These are phyloP conservation scores for Anguilla rostrata DNA, from an alignment of 2,113 vertebrate species.

Conservation along the genomic window DNA sequence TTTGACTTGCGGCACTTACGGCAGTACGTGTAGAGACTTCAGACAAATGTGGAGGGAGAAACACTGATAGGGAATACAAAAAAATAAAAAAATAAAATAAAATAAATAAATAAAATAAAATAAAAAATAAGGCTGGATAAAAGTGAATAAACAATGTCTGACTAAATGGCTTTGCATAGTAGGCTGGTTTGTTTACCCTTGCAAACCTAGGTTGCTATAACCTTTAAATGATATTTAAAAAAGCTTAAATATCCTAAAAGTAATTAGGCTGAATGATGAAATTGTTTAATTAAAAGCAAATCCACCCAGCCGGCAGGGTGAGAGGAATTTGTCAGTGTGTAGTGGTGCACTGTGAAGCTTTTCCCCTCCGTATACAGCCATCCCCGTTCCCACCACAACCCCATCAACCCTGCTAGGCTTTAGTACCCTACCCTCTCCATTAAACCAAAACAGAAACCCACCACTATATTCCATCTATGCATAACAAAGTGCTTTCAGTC, in stretches of 20 bases:
- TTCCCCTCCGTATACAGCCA: background rate
- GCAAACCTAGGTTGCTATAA: slow-evolving; percentile 28
- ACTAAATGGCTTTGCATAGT: slow-evolving; percentile 23
- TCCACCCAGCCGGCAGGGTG: slow-evolving; percentile 21
- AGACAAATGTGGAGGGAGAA: background rate
- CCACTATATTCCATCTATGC: background rate
- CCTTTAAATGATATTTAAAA: slow-evolving; percentile 32
- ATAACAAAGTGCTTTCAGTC: background rate
- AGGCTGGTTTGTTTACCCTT: slow-evolving; percentile 21
- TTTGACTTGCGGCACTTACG: background rate
- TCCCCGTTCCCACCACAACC: background rate
- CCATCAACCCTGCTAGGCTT: background rate
- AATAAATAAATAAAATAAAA: background rate
- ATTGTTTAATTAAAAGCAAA: slow-evolving; percentile 35
- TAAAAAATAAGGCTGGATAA: slow-evolving; percentile 4
- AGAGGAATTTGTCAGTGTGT: slow-evolving; percentile 25
- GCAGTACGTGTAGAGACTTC: background rate
- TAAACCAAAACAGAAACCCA: slow-evolving; percentile 4
- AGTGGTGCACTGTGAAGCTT: background rate
- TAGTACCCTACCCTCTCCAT: background rate
- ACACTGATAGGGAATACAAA: background rate
- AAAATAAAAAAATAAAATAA: background rate
- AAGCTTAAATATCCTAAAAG: slow-evolving; percentile 32
- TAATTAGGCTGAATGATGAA: slow-evolving; percentile 37
- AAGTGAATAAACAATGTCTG: slow-evolving; percentile 23